These are phyloP conservation scores for Drosophila prosaltans DNA, from an alignment of 1,140 invertebrate genomes.

Conservation along the genomic window DNA sequence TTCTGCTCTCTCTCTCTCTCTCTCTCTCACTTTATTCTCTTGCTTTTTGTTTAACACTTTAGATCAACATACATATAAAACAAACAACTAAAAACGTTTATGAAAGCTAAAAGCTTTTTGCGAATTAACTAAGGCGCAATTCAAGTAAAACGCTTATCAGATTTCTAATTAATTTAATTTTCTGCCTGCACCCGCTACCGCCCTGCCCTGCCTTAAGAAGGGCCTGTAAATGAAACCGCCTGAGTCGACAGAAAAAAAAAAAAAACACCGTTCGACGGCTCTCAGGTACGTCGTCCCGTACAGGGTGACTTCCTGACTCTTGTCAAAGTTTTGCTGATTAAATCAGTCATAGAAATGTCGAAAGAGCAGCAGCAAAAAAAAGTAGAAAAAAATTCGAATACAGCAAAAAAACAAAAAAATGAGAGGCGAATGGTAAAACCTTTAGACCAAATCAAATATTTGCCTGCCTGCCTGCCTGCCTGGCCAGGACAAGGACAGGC, in stretches of 20 bases:
- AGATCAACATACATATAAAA: slow-evolving; percentile 9
- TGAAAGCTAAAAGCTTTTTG: slow-evolving; percentile 46
- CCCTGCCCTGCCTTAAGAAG: not conserved
- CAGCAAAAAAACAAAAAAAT: slow-evolving; percentile 20
- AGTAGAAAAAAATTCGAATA: not conserved
- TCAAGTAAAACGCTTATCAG: slow-evolving; percentile 73
- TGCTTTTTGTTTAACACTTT: not conserved
- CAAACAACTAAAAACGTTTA: slow-evolving; percentile 13
- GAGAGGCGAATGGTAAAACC: slow-evolving; percentile 63
- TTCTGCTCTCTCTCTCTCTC: no score
- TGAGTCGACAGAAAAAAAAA: slow-evolving; percentile 65
- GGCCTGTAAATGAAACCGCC: slow-evolving; percentile 21
- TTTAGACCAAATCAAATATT: slow-evolving; percentile 82
- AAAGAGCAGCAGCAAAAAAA: slow-evolving; percentile 39
- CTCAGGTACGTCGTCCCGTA: slow-evolving; percentile 1
- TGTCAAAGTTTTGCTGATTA: slow-evolving; percentile 81
- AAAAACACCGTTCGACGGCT: not conserved
- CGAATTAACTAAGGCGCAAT: slow-evolving; percentile 78
- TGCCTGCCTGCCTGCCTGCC: slow-evolving; percentile 43
- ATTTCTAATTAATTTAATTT: slow-evolving; percentile 82
- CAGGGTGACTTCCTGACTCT: slow-evolving; percentile 75
- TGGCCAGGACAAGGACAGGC: slow-evolving; percentile 46
- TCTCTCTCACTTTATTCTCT: not conserved
- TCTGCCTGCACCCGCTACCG: slow-evolving; percentile 28
- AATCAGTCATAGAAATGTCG: slow-evolving; percentile 80